A percentile compares a stretch with the other conserved stretches of the same genome.
Evolutionary conservation across 2,888 invertebrate species (phyloP).

Genomic region (Ganaspis brasiliensis): DNA sequence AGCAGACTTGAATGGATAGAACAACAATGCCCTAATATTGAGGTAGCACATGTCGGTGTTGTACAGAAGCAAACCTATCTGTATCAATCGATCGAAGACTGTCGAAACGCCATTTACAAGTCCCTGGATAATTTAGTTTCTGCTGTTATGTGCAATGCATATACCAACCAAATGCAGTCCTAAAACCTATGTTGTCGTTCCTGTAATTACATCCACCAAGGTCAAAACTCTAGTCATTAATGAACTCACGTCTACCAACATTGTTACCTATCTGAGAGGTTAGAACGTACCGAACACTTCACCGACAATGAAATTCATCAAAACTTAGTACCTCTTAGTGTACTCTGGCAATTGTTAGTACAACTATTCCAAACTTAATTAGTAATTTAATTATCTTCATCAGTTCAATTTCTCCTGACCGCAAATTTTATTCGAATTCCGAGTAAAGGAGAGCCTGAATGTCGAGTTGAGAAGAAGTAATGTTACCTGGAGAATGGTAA

Average conservation of each 20-base stretch:
- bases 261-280: background rate
- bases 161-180: conserved; percentile 52
- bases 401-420: background rate
- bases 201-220: conserved; percentile 67
- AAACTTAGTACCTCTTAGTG: conserved; percentile 6
- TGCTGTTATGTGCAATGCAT: conserved; percentile 58
- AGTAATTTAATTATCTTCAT: background rate
- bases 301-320: background rate
- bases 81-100: conserved; percentile 70
- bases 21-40: conserved; percentile 67
- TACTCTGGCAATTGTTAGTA: background rate
- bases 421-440: no score
- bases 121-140: conserved; percentile 70
- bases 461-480: no score
- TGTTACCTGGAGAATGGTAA: no score
- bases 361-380: background rate
- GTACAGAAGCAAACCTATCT: conserved; percentile 58
- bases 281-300: background rate
- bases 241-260: conserved; percentile 12
- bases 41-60: conserved; percentile 61
- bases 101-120: conserved; percentile 64
- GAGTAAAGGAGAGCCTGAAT: no score
- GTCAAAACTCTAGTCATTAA: conserved; percentile 64
- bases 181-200: conserved; percentile 59
- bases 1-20: conserved; percentile 62